phyloP scores from a whole-genome alignment of 35 echinoderm and acorn worm species.

The Hemicentrotus pulcherrimus region DNA sequence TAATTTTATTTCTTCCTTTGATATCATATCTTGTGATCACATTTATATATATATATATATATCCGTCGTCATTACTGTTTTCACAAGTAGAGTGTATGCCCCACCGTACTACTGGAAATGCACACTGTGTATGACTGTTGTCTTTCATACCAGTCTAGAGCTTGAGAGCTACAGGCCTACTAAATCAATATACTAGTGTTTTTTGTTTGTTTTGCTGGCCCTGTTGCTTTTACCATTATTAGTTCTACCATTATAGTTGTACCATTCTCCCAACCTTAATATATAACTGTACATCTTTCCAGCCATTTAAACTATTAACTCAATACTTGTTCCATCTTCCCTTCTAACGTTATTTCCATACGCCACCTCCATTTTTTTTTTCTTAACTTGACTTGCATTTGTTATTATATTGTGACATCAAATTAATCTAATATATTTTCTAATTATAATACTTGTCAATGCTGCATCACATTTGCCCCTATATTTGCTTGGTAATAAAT shows the following conservation, averaged over 20 bases:
- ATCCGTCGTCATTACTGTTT: background rate
- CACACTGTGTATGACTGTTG: background rate
- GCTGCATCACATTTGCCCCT: background rate
- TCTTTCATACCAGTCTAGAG: background rate
- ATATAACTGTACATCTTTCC: background rate
- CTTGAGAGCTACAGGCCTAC: background rate
- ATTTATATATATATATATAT: background rate
- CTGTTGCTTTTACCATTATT: conserved; percentile 4
- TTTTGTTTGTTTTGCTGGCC: background rate
- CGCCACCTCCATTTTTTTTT: background rate
- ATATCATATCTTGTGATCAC: background rate
- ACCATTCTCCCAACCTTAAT: background rate
- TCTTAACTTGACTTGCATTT: background rate
- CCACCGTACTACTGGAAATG: background rate
- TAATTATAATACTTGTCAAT: background rate
- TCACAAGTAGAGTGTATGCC: background rate
- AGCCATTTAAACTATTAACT: background rate
- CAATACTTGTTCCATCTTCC: background rate
- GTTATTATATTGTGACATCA: background rate
- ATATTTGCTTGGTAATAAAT: background rate
- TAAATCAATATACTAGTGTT: conserved; percentile 1
- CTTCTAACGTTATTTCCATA: background rate
- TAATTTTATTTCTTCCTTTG: too few relatives aligned
- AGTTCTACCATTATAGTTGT: background rate
- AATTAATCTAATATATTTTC: background rate